These are phyloP conservation scores for Sternarchorhynchus goeldii DNA, from an alignment of 2,797 vertebrate genomes.

Conservation along the genomic window DNA sequence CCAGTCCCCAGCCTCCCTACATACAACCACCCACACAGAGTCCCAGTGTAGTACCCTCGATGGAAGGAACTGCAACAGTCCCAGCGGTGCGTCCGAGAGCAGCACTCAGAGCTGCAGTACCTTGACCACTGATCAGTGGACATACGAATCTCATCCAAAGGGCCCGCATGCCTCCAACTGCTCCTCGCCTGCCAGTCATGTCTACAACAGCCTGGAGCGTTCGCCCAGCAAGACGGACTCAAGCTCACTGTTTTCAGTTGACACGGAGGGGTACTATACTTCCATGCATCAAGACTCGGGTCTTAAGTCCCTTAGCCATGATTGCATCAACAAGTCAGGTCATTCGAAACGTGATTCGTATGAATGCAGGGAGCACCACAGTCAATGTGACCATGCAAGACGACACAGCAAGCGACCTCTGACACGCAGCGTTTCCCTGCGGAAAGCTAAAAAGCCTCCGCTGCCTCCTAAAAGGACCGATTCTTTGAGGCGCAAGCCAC, in stretches of 20 bases:
- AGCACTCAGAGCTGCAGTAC: slow-evolving; percentile 60
- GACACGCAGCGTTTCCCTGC: slow-evolving; percentile 84
- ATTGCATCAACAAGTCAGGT: slow-evolving; percentile 63
- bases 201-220: slow-evolving; percentile 74
- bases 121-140: slow-evolving; percentile 71
- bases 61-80: slow-evolving; percentile 62
- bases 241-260: slow-evolving; percentile 75
- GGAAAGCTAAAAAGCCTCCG: slow-evolving; percentile 89
- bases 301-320: slow-evolving; percentile 63
- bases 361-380: slow-evolving; percentile 68
- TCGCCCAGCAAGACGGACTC: slow-evolving; percentile 67
- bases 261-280: slow-evolving; percentile 67
- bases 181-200: slow-evolving; percentile 71
- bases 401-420: slow-evolving; percentile 74
- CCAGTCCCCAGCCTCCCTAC: slow-evolving; percentile 68
- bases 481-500: slow-evolving; percentile 81
- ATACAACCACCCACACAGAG: slow-evolving; percentile 58
- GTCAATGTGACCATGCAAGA: slow-evolving; percentile 60
- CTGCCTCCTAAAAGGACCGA: slow-evolving; percentile 86
- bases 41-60: slow-evolving; percentile 67
- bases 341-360: slow-evolving; percentile 71
- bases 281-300: slow-evolving; percentile 64
- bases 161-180: slow-evolving; percentile 65
- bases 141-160: slow-evolving; percentile 62
- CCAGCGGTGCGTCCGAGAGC: slow-evolving; percentile 64